Percentiles rank a stretch among this genome's conserved stretches.
These are phyloP conservation scores for Corythoichthys haematopterus DNA, from an alignment of 2,113 vertebrate species.

Conservation along the genomic window DNA sequence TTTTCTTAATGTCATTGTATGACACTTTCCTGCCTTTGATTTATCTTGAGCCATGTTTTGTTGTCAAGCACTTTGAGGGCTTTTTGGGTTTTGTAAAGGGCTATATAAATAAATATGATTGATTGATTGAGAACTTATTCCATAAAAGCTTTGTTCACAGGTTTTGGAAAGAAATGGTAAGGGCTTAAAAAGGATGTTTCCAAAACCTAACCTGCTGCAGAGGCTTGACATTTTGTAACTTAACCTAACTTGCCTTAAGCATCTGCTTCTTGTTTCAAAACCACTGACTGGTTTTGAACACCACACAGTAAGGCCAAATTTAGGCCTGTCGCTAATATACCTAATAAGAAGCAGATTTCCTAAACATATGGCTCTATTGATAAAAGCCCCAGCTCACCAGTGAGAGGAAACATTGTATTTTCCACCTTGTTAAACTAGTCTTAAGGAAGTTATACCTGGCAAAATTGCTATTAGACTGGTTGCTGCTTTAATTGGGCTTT, in stretches of 20 bases:
- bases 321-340: conserved; percentile 52
- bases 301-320: conserved; percentile 31
- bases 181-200: conserved; percentile 5
- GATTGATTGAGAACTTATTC: background rate
- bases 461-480: conserved; percentile 25
- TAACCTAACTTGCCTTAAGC: conserved; percentile 24
- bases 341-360: conserved; percentile 63
- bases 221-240: conserved; percentile 10
- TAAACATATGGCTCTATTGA: conserved; percentile 62
- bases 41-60: too few species aligned
- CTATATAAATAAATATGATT: too few species aligned
- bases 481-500: conserved; percentile 37
- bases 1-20: too few species aligned
- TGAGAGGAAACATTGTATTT: conserved; percentile 65
- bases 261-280: conserved; percentile 10
- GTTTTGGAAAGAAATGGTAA: conserved; percentile 1
- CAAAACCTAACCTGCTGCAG: conserved; percentile 9
- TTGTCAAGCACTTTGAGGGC: too few species aligned
- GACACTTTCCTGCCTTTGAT: too few species aligned
- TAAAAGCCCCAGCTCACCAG: conserved; percentile 44
- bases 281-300: conserved; percentile 31
- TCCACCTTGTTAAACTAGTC: conserved; percentile 36
- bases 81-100: too few species aligned
- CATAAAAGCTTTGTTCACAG: conserved; percentile 1
- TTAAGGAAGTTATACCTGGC: conserved; percentile 56